phyloP scores from a whole-genome alignment of 2,113 vertebrate species.

The Hemicordylus capensis region DNA sequence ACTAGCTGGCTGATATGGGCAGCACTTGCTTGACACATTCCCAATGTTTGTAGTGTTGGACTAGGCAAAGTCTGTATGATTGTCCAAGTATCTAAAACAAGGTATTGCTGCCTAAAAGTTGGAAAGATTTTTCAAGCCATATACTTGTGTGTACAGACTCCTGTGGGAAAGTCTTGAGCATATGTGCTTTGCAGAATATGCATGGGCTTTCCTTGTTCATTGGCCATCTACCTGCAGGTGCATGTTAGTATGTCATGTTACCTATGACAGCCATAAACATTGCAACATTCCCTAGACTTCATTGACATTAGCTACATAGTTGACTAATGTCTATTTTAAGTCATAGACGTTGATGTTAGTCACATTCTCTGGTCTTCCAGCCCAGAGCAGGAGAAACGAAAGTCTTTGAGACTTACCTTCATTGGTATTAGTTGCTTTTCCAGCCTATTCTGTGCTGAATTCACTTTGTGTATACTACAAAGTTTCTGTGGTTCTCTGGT shows the following conservation, averaged over 20 bases:
- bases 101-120: neutral
- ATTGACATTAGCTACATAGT: no score
- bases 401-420: neutral
- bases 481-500: neutral
- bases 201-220: neutral
- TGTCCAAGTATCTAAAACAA: neutral
- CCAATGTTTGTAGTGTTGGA: constrained; percentile 61
- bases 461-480: neutral
- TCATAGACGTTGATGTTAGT: no score
- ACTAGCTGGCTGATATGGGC: constrained; percentile 42
- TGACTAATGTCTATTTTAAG: no score
- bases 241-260: no score
- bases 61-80: constrained; percentile 25
- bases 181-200: neutral
- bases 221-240: no score
- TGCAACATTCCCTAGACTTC: no score
- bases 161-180: neutral
- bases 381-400: neutral
- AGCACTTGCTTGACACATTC: constrained; percentile 55
- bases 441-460: rapidly evolving
- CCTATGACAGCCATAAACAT: no score
- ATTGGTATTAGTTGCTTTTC: neutral
- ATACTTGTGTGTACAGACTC: neutral
- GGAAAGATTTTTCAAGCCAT: neutral
- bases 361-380: neutral